Evolutionary conservation across 1,140 invertebrate genomes (phyloP).

Genomic region (Macrobrachium rosenbergii): DNA sequence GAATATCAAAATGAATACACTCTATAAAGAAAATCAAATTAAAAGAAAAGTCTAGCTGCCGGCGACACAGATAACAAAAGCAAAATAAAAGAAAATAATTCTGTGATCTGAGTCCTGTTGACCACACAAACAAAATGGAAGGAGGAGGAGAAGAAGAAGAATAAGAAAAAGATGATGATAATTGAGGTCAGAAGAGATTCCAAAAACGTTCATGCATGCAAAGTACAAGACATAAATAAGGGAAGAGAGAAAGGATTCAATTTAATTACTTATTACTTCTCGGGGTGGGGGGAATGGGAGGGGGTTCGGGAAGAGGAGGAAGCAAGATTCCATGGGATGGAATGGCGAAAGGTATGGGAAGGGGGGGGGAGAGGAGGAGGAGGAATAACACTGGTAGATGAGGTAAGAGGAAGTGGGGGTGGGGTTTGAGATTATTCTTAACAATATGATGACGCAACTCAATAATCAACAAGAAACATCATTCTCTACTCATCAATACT

Average conservation of each 20-base stretch:
- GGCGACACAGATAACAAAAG: too few relatives aligned
- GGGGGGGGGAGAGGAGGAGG: background rate
- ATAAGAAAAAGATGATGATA: background rate
- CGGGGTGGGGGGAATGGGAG: too few relatives aligned
- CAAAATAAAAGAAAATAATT: too few relatives aligned
- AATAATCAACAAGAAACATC: too few relatives aligned
- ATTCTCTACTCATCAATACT: too few relatives aligned
- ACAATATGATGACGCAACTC: too few relatives aligned
- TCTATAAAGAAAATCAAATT: constrained; percentile 6
- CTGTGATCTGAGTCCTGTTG: too few relatives aligned
- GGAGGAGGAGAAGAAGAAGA: background rate
- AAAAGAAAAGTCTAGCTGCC: too few relatives aligned
- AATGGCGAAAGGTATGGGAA: background rate
- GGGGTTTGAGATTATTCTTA: background rate
- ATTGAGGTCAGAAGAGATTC: too few relatives aligned
- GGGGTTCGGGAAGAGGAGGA: background rate
- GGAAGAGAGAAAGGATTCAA: constrained; percentile 8
- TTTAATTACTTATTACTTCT: too few relatives aligned
- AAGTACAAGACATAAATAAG: background rate
- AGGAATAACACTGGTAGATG: background rate
- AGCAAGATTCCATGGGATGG: background rate
- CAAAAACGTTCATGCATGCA: background rate
- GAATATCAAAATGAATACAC: constrained; percentile 37
- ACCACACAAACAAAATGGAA: background rate
- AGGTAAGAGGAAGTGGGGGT: background rate